Percentiles rank a stretch among this genome's conserved stretches.
These are phyloP conservation scores for Trinectes maculatus DNA, from an alignment of 2,113 vertebrate species.

Conservation along the genomic window DNA sequence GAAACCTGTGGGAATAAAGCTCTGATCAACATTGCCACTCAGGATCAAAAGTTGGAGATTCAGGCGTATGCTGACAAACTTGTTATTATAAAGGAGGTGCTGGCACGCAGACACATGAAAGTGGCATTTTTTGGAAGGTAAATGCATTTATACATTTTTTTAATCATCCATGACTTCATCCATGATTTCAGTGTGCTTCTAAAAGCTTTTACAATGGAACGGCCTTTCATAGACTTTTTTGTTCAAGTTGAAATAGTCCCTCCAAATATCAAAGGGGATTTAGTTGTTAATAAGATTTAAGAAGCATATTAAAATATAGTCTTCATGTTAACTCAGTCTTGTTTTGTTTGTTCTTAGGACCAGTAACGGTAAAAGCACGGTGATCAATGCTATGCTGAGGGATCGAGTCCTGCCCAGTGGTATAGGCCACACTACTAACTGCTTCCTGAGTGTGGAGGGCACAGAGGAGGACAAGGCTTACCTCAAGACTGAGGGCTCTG, in stretches of 20 bases:
- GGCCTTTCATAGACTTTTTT: rapidly evolving
- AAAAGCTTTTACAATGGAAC: not conserved
- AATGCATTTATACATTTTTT: not conserved
- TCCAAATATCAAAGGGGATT: too few relatives aligned
- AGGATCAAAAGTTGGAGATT: conserved; percentile 86
- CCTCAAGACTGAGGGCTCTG: conserved; percentile 96
- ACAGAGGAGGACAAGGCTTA: conserved; percentile 95
- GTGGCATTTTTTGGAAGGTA: conserved; percentile 99
- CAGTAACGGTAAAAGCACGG: conserved; percentile 97
- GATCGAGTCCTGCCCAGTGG: conserved; percentile 97
- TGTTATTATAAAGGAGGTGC: conserved; percentile 89
- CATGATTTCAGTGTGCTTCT: not conserved
- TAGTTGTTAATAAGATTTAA: not conserved
- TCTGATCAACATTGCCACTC: conserved; percentile 83
- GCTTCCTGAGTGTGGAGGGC: conserved; percentile 97
- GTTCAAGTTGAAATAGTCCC: not conserved
- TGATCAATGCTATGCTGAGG: conserved; percentile 96
- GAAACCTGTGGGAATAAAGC: conserved; percentile 88
- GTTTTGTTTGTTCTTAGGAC: conserved; percentile 81
- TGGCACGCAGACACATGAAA: conserved; percentile 96
- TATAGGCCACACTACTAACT: conserved; percentile 99
- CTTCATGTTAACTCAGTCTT: not conserved
- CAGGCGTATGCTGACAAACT: conserved; percentile 87
- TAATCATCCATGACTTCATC: too few relatives aligned
- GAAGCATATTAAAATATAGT: not conserved